Conservation (phyloP, 2,113 vertebrate genomes). For the Arizona elegans region DNA sequence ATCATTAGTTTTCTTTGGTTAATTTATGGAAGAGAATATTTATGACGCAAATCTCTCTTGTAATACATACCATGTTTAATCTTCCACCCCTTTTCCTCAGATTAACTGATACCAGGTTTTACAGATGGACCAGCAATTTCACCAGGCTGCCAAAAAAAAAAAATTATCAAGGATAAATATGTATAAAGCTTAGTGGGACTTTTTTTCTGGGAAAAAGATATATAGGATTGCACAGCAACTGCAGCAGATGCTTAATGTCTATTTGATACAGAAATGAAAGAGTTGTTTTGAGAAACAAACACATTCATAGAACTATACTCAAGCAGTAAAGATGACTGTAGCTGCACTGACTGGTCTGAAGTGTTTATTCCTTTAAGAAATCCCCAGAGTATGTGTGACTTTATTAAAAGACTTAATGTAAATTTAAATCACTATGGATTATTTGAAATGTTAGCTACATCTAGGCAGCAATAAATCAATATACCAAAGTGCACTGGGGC, state of each 20-base stretch:
- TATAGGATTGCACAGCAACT: constrained; percentile 10
- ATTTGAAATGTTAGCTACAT: constrained; percentile 56
- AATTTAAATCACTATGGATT: constrained; percentile 65
- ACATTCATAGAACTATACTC: constrained; percentile 18
- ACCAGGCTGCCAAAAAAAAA: constrained; percentile 24
- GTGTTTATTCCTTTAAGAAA: constrained; percentile 36
- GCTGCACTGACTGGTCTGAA: constrained; percentile 16
- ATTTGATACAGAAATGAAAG: background rate
- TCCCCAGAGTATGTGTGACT: constrained; percentile 45
- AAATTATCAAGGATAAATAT: constrained; percentile 10
- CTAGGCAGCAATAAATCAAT: constrained; percentile 59
- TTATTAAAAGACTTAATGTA: constrained; percentile 62
- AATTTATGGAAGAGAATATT: background rate
- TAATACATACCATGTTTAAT: background rate
- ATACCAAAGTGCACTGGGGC: constrained; percentile 48
- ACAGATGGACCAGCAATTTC: constrained; percentile 37
- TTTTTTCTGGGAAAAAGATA: background rate
- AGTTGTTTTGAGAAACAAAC: background rate
- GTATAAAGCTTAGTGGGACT: background rate
- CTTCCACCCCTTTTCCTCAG: background rate
- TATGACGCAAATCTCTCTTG: background rate
- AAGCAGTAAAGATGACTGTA: constrained; percentile 2
- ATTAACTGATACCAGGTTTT: constrained; percentile 32
- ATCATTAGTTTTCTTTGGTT: background rate
- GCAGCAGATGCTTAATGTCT: constrained; percentile 1